phyloP scores from a whole-genome alignment of 1,140 invertebrate genomes.

The Daktulosphaira vitifoliae region DNA sequence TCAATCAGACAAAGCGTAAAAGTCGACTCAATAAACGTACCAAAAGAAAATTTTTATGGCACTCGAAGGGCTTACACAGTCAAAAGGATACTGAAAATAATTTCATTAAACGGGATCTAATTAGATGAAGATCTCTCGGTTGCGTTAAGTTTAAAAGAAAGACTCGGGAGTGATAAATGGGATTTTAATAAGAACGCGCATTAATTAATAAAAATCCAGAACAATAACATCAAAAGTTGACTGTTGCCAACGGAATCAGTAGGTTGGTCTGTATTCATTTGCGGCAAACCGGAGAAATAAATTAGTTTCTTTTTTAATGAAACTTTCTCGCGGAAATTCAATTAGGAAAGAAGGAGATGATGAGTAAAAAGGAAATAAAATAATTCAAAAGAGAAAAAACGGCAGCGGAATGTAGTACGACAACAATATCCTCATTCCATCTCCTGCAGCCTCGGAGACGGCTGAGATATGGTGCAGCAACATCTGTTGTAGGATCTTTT shows the following conservation, averaged over 20 bases:
- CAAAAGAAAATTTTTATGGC: too few relatives aligned
- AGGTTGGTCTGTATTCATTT: not conserved
- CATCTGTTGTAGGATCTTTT: not conserved
- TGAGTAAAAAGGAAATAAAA: constrained; percentile 1
- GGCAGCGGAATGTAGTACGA: not conserved
- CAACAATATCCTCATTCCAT: too few relatives aligned
- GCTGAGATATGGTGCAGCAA: constrained; percentile 1
- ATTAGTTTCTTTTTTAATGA: constrained; percentile 30
- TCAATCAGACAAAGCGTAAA: too few relatives aligned
- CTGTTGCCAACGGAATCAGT: too few relatives aligned
- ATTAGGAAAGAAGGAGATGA: constrained; percentile 12
- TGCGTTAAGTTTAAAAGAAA: not conserved
- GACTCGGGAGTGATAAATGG: not conserved
- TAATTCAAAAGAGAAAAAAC: not conserved
- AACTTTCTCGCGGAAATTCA: constrained; percentile 23
- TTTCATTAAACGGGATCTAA: not conserved
- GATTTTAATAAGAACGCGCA: constrained; percentile 5
- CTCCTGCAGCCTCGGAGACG: not conserved
- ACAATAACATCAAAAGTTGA: not conserved
- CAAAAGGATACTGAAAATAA: too few relatives aligned
- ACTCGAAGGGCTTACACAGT: too few relatives aligned
- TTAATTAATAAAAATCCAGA: constrained; percentile 14
- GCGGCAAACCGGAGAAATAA: constrained; percentile 11
- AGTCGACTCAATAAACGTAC: too few relatives aligned
- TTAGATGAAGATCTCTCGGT: not conserved